Evolutionary conservation across 2,797 vertebrate species (phyloP), one percentile per base, ranked within the genome.

Genomic region (Acrocephalus scirpaceus): DNA sequence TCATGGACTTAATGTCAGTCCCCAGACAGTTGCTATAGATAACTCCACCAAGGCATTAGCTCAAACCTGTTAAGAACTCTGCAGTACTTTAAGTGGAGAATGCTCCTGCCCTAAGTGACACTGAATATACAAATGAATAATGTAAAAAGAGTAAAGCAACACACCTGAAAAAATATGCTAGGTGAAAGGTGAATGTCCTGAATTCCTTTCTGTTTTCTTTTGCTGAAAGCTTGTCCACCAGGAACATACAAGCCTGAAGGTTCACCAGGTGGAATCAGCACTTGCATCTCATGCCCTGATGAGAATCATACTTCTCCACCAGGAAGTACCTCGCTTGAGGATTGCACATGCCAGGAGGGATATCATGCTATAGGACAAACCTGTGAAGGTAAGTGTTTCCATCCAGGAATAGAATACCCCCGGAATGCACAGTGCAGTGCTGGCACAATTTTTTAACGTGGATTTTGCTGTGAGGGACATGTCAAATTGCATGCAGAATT

Each of bases 171-270:
- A 73, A 56, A 29, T 22, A 29, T 5, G 3, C n/a, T 47, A 17
- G 7, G 16, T 36, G 21, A 70, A 92, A 30, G 23, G 5, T 47
- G 7, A 21, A 12, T 51, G 44, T 56, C 23, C 44, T 48, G 18
- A 86, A 56, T 20, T 81, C 44, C 12, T 72, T 92, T 67, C 22
- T 91, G 21, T 54, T 70, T 54, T 67, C 26, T 84, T 90, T 91
- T 88, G 5, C 51, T 84, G 23, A 67, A 61, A 99, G 99, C 98
- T 25, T 99, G 99, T 95, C 99, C 99, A 25, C 95, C 99, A 15
- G 99, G 99, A 65, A 99, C 99, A 0, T 99, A 99, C 92, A 99
- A 99, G 94, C 98, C 99, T 25, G 99, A 99, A 96, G 98, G 98
- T 51, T 97, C 98, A 15, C 99, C 99, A 13, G 99, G 99, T 93